phyloP scores from a whole-genome alignment of 2,797 vertebrate genomes.

The Alectoris magna region DNA sequence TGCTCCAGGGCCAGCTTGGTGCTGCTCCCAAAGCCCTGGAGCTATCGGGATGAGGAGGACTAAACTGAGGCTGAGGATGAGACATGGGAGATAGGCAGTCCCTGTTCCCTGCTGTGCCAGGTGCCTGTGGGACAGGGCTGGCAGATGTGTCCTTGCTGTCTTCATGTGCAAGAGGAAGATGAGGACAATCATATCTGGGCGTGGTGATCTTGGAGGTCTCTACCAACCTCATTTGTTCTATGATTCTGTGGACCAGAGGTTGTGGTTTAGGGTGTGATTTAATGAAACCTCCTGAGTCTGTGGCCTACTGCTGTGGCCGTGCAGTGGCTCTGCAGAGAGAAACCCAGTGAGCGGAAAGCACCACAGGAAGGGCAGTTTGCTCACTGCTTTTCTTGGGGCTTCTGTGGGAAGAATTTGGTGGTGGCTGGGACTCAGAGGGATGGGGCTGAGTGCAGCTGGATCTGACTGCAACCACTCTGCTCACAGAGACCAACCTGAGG shows the following conservation, averaged over 20 bases:
- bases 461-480: neutral
- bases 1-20: neutral
- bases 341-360: neutral
- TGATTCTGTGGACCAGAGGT: neutral
- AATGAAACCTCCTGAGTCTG: neutral
- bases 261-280: neutral
- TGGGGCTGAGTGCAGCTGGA: fast-evolving
- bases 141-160: neutral
- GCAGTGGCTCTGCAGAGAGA: neutral
- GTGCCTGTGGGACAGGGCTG: neutral
- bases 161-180: neutral
- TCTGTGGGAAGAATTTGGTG: neutral
- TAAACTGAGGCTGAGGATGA: neutral
- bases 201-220: neutral
- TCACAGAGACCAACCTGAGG: constrained; percentile 86
- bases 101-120: neutral
- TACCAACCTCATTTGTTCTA: neutral
- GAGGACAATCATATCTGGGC: neutral
- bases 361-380: neutral
- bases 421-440: fast-evolving
- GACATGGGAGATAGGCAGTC: neutral
- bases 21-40: neutral
- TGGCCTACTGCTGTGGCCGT: neutral
- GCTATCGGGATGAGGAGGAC: neutral
- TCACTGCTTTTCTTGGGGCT: neutral